A percentile compares a stretch with the other conserved stretches of the same genome.
Conservation (phyloP, 2,888 invertebrate genomes). For the Corythucha ciliata region DNA sequence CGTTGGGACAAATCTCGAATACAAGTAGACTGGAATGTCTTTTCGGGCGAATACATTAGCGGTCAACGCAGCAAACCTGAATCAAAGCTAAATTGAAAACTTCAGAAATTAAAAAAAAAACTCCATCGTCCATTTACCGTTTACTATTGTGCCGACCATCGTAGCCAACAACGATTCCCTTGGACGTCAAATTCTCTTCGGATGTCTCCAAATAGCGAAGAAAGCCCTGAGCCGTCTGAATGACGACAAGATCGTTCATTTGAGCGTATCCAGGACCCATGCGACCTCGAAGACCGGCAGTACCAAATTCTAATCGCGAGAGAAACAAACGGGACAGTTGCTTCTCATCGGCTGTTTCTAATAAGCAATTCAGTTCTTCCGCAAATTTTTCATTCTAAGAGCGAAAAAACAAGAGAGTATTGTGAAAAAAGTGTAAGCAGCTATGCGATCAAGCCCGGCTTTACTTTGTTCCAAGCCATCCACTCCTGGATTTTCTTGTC, state of each 20-base stretch:
- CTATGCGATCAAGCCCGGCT: no score
- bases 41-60: slow-evolving; percentile 70
- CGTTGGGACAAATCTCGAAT: slow-evolving; percentile 73
- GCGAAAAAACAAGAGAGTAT: neutral
- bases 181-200: slow-evolving; percentile 41
- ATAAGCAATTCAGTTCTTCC: neutral
- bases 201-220: slow-evolving; percentile 60
- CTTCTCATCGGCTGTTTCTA: neutral
- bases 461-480: slow-evolving; percentile 64
- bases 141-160: slow-evolving; percentile 88
- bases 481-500: slow-evolving; percentile 61
- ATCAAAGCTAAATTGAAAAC: slow-evolving; percentile 29
- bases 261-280: slow-evolving; percentile 90
- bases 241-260: slow-evolving; percentile 88
- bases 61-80: slow-evolving; percentile 79
- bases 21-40: slow-evolving; percentile 71
- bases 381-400: slow-evolving; percentile 9
- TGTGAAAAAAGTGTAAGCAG: no score
- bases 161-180: slow-evolving; percentile 78
- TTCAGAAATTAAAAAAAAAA: slow-evolving; percentile 19
- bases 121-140: slow-evolving; percentile 47
- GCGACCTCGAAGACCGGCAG: slow-evolving; percentile 80
- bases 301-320: slow-evolving; percentile 73
- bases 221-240: slow-evolving; percentile 90
- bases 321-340: slow-evolving; percentile 52